These are phyloP conservation scores for Sorex araneus DNA, from an alignment of 2,113 vertebrate genomes.

Conservation along the genomic window DNA sequence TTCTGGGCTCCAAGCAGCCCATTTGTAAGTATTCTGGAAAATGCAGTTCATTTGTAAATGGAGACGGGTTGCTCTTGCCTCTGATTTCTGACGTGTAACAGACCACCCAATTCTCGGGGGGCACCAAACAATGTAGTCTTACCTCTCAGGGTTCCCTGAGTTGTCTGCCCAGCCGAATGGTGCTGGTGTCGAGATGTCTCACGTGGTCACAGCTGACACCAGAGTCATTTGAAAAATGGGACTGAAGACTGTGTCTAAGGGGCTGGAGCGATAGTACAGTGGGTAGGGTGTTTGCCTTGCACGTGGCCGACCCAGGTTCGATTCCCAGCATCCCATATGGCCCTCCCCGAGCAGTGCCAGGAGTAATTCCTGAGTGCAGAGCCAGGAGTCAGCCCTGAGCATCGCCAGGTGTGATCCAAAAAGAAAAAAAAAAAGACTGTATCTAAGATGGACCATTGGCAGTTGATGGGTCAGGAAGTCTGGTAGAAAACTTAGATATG, in stretches of 20 bases:
- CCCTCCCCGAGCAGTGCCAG: too few species aligned
- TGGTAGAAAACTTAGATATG: background rate
- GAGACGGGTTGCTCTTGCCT: background rate
- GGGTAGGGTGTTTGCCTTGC: too few species aligned
- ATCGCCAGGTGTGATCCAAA: too few species aligned
- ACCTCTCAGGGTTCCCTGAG: background rate
- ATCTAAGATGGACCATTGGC: background rate
- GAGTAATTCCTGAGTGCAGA: too few species aligned
- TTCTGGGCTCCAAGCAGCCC: slow-evolving; percentile 41
- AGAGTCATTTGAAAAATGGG: background rate
- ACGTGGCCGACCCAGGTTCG: too few species aligned
- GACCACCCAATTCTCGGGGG: background rate
- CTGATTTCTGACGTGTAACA: background rate
- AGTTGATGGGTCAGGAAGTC: background rate
- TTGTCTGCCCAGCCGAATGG: background rate
- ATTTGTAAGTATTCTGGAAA: slow-evolving; percentile 14
- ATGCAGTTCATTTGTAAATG: slow-evolving; percentile 16
- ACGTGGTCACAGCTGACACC: background rate
- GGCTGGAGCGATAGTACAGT: too few species aligned
- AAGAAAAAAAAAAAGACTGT: too few species aligned
- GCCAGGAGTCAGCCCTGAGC: too few species aligned
- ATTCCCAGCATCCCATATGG: too few species aligned
- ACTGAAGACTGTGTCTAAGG: background rate
- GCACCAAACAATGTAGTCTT: background rate
- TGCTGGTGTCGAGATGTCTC: background rate